Evolutionary conservation across 2,113 vertebrate genomes (phyloP).

Genomic region (Tachysurus fulvidraco): DNA sequence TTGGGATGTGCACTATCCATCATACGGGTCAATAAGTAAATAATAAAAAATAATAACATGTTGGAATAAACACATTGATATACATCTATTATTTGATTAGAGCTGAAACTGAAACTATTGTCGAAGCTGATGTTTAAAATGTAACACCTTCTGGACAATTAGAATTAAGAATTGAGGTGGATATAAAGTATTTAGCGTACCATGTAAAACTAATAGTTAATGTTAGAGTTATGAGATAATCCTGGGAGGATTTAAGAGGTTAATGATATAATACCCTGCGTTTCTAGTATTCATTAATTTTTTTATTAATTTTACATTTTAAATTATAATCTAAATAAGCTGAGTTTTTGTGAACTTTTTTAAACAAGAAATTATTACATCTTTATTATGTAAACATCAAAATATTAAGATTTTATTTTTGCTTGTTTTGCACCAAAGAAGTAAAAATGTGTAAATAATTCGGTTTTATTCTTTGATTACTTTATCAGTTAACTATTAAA

Average conservation of each 20-base stretch:
- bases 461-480: neutral
- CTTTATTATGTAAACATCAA: neutral
- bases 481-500: neutral
- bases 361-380: neutral
- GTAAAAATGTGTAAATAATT: neutral
- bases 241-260: neutral
- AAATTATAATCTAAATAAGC: neutral
- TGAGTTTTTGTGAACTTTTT: neutral
- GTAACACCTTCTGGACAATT: neutral
- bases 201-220: neutral
- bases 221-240: neutral
- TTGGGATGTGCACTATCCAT: neutral
- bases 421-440: neutral
- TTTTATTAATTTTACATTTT: neutral
- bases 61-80: neutral
- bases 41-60: too few relatives aligned
- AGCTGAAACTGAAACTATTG: neutral
- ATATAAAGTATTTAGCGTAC: neutral
- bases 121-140: neutral
- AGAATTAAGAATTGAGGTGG: neutral
- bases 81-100: neutral
- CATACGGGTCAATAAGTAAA: too few relatives aligned
- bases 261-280: neutral
- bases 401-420: too few relatives aligned
- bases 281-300: neutral